Base-by-base conservation (phyloP, 2,888 invertebrate species). In the Hypercompe scribonia region DNA sequence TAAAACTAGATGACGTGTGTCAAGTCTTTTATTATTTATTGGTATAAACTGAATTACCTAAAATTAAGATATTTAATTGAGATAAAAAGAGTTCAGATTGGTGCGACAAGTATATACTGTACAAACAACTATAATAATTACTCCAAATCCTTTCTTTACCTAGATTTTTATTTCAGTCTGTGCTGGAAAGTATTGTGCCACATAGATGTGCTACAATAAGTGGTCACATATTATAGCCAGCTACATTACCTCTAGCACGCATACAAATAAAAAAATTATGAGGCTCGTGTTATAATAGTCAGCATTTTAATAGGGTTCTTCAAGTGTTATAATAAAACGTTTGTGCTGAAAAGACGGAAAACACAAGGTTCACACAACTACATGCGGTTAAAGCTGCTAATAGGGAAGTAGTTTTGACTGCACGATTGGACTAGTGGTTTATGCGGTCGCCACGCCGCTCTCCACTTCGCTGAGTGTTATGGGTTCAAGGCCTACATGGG, bases 241-340 rank as follows among this genome's bases (percentile, higher is more conserved):
- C 54, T 58, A 61, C 13, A 31, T 61, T 61, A 61, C 2, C 3
- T 61, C 15, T 31, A 31, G 33, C 21, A 69, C 39, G 28, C 34
- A 39, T 42, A 73, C 73, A 69, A 73, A 65, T 69, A 69, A 69
- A 42, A 58, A 65, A 69, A 65, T 73, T 65, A 73, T 65, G 65
- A 73, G 46, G 28, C 42, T 65, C 65, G 33, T 42, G 58, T 73
- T 69, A 15, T 58, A 65, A 68, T 18, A 65, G 54, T 69, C 73
- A 69, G 65, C 73, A 73, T 69, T 73, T 63, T 69, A 34, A 69
- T 73, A 69, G 65, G 69, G 69, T 70, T 65, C 66, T 31, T 21
- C 31, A 66, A 18, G 31, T 31, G 31, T 11, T 24, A 46, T 7
- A 46, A n/a, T 42, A 46, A 39, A 46, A 31, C 42, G 21, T 11